Evolutionary conservation across 1,140 invertebrate species (phyloP).

Genomic region (Drosophila watanabei): DNA sequence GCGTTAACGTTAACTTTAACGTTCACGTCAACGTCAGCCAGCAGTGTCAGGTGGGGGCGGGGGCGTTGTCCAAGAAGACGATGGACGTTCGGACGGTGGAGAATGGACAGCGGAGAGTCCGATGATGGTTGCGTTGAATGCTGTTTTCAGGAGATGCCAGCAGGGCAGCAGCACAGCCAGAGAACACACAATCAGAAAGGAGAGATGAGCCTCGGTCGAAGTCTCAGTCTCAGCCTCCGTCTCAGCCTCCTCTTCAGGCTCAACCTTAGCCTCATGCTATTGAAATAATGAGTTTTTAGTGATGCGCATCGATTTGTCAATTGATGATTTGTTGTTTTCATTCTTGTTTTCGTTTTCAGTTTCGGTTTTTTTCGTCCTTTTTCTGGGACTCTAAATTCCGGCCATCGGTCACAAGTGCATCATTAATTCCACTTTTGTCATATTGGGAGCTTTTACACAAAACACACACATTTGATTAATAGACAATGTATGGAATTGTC

Average conservation of each 20-base stretch:
- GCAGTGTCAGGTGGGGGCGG: conserved; percentile 20
- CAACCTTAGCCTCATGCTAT: conserved; percentile 60
- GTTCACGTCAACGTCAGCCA: conserved; percentile 23
- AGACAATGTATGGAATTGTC: conserved; percentile 9
- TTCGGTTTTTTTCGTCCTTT: background rate
- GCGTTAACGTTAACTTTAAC: conserved; percentile 38
- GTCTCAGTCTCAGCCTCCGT: background rate
- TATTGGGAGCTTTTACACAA: conserved; percentile 39
- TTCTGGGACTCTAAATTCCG: background rate
- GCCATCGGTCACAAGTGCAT: conserved; percentile 32
- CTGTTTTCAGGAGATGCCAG: conserved; percentile 27
- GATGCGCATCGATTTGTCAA: conserved; percentile 78
- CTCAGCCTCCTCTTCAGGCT: background rate
- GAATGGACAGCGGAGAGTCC: conserved; percentile 13
- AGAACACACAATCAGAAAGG: background rate
- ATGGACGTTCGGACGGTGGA: background rate
- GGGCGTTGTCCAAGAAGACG: conserved; percentile 14
- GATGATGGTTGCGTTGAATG: conserved; percentile 61
- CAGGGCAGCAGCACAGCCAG: conserved; percentile 14
- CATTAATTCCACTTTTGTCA: conserved; percentile 74
- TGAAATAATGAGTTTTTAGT: conserved; percentile 78
- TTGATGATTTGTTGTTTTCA: conserved; percentile 77
- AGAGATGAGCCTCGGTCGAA: conserved; percentile 31
- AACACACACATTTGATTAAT: conserved; percentile 12
- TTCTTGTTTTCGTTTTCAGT: background rate